Evolutionary conservation across 2,797 vertebrate species (phyloP), one percentile per base, ranked within the genome.

Genomic region (Pterois miles): DNA sequence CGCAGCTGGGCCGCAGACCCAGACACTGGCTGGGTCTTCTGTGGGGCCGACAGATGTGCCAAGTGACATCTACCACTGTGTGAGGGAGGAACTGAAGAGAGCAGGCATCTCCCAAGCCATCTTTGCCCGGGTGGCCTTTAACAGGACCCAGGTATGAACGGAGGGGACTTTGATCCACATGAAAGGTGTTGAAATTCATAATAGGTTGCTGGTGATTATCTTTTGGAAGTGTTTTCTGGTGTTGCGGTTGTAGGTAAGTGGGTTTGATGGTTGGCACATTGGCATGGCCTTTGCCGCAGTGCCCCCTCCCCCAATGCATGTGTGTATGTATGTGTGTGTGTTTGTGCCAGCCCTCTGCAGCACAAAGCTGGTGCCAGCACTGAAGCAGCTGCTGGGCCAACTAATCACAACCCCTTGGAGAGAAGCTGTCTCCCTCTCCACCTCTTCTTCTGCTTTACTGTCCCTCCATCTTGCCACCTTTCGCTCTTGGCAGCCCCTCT

Each of bases 101-200:
- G 98, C 98, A 38, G 98, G 97, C 89, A 99, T 99, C 94, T 99
- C 98, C 70, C 98, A 99, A 93, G 98, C 98, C 84, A 96, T 99
- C 91, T 99, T 99, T 92, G 98, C 98, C 87, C 96, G 98, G 36
- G 98, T 99, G 94, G 98, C 98, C 93, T 99, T 99, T 95, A 99
- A 99, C 95, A 96, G 98, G 95, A 99, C 98, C 91, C 98, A 99
- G 98, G 98, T 99, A 95, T 93, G 92, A 73, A 63, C n/a, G 16
- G 33, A 14, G 33, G 1, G 14, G 57, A 6, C 27, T 60, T 14
- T 56, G 59, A 62, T 33, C 23, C 34, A 34, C 36, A 40, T 33
- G n/a, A 76, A 52, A 57, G 23, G 48, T 40, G 53, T 57, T 74
- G 16, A 71, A 71, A 73, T 57, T 65, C 34, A 50, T 6, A 54